Percentiles rank a stretch among this genome's conserved stretches.
Evolutionary conservation across 2,797 vertebrate genomes (phyloP).

Genomic region (Coregonus suidteri): DNA sequence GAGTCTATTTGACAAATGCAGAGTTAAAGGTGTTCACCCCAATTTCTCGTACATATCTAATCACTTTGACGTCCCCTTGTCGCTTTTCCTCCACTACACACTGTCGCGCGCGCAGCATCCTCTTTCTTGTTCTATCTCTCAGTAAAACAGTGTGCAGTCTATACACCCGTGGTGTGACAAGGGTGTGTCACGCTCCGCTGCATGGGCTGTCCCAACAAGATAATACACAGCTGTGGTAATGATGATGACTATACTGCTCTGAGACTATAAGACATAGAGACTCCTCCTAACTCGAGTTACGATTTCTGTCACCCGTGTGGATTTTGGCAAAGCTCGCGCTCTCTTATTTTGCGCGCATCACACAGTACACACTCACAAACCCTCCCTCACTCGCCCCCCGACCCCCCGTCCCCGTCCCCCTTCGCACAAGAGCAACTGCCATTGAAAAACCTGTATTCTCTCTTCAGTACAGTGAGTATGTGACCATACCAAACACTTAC

Average conservation of each 20-base stretch:
- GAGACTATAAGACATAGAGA: background rate
- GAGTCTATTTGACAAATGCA: background rate
- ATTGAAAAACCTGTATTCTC: background rate
- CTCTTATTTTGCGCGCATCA: background rate
- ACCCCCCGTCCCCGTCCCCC: background rate
- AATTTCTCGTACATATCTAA: background rate
- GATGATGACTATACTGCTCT: background rate
- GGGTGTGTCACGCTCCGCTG: slow-evolving; percentile 28
- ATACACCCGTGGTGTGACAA: background rate
- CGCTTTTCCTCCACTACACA: background rate
- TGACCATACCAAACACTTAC: background rate
- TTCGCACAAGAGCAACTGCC: background rate
- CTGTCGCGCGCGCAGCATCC: background rate
- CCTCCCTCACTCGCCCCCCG: background rate
- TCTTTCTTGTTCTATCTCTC: background rate
- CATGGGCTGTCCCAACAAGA: slow-evolving; percentile 3
- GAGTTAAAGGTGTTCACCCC: background rate
- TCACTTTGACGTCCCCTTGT: background rate
- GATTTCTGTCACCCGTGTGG: background rate
- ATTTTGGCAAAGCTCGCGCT: background rate
- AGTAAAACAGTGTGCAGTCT: background rate
- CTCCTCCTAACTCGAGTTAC: background rate
- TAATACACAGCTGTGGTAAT: background rate
- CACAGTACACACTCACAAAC: background rate
- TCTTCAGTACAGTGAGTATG: background rate